A percentile compares a stretch with the other conserved stretches of the same genome.
Evolutionary conservation across 2,888 invertebrate species (phyloP).

Genomic region (Buathra laborator): DNA sequence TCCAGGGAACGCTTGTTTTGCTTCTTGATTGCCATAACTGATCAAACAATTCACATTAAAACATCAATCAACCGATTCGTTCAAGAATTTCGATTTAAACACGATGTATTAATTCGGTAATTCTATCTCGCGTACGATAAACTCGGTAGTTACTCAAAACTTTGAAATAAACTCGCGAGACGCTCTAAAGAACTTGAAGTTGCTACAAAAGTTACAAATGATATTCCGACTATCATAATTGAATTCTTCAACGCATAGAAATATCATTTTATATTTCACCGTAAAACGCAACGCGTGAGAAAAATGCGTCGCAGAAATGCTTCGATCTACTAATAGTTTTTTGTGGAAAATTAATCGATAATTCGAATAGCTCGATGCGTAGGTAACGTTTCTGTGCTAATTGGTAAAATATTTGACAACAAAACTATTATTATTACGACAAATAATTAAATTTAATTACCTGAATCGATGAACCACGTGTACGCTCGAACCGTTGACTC

Average conservation of each 20-base stretch:
- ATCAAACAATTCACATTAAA: not conserved
- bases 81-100: not conserved
- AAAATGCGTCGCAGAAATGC: not conserved
- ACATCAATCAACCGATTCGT: not conserved
- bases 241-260: not conserved
- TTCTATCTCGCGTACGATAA: not conserved
- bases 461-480: conserved; percentile 49
- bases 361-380: not conserved
- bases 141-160: not conserved
- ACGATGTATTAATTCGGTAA: not conserved
- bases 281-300: not conserved
- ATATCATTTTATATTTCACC: not conserved
- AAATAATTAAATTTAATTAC: conserved; percentile 48
- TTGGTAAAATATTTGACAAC: not conserved
- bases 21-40: conserved; percentile 61
- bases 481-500: conserved; percentile 35
- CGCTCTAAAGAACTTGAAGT: not conserved
- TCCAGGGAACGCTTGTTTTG: conserved; percentile 61
- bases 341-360: not conserved
- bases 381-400: not conserved
- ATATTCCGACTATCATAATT: not conserved
- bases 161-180: not conserved
- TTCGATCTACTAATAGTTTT: not conserved
- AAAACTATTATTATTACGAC: not conserved
- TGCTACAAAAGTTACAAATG: not conserved